phyloP scores from a whole-genome alignment of 1,140 invertebrate species.

The Pygmarrhopalites habei region DNA sequence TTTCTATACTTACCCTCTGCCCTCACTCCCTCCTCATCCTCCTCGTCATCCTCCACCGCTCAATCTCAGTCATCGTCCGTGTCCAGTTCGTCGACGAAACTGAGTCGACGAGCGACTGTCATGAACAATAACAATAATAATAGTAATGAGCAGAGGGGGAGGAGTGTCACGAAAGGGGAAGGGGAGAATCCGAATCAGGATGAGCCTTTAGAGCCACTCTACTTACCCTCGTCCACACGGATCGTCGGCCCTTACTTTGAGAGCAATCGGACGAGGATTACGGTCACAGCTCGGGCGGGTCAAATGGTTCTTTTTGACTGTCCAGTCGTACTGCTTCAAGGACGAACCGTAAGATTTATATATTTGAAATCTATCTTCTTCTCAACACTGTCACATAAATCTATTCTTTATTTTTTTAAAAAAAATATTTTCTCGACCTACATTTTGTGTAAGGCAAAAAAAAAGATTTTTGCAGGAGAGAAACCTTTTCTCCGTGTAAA shows the following conservation, averaged over 20 bases:
- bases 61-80: too few species aligned
- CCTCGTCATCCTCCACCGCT: too few species aligned
- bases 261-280: slow-evolving; percentile 51
- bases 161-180: neutral
- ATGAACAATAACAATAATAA: too few species aligned
- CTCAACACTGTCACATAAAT: slow-evolving; percentile 1
- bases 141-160: too few species aligned
- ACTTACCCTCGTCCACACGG: slow-evolving; percentile 41
- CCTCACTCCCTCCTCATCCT: too few species aligned
- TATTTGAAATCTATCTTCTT: neutral
- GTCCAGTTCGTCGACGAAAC: too few species aligned
- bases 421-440: slow-evolving; percentile 4
- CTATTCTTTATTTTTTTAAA: neutral
- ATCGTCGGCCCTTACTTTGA: slow-evolving; percentile 70
- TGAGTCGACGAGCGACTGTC: too few species aligned
- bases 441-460: too few species aligned
- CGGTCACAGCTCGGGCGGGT: slow-evolving; percentile 50
- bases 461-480: too few species aligned
- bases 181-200: too few species aligned
- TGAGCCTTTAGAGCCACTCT: slow-evolving; percentile 25
- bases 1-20: too few species aligned
- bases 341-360: slow-evolving; percentile 47
- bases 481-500: too few species aligned
- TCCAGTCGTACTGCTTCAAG: slow-evolving; percentile 50
- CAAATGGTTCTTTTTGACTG: slow-evolving; percentile 50